Base-by-base conservation (phyloP, 2,888 invertebrate genomes). In the Agrochola litura region DNA sequence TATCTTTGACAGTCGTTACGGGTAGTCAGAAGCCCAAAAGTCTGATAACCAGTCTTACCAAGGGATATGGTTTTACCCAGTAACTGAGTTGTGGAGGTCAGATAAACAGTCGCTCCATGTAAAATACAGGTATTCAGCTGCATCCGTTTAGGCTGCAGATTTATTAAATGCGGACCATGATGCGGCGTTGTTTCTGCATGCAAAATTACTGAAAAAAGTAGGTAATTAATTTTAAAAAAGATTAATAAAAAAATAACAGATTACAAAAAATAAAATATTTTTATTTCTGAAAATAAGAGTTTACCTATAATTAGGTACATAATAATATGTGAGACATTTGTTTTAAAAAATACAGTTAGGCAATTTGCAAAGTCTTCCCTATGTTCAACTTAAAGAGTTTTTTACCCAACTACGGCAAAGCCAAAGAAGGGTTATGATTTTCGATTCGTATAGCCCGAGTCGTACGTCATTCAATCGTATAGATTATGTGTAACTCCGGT, bases 221-320 rank as follows among this genome's bases (percentile, higher is more conserved):
- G 10, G 56, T 56, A 10, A 0, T 4, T 4, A 56, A 49, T 16
- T 46, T 52, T 1, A 22, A n/a, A n/a, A 58, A 14, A 49, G 8
- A 9, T 9, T 0, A n/a, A n/a, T 22, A 49, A 49, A 30, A 66
- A 66, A 41, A 52, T 14, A 6, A 54, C 10, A 4, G 4, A 16
- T 52, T 67, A 68, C 37, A 68, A 56, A 68, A 41, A 56, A 54
- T 41, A 37, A 16, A 37, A 41, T n/a, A 41, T 54, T n/a, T 67
- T 68, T 41, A 68, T 68, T 68, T 56, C 10, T 41, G 37, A 68
- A 41, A 41, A 19, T 54, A 68, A 19, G 16, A 41, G 16, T 56
- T n/a, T 4, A n/a, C 52, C 22, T 52, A 16, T 37, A 22, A 14
- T 30, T 67, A 52, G 25, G 49, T 49, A 54, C n/a, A n/a, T 37